These are phyloP conservation scores for Tipula vernalis DNA, from an alignment of 2,888 invertebrate species.

Conservation along the genomic window DNA sequence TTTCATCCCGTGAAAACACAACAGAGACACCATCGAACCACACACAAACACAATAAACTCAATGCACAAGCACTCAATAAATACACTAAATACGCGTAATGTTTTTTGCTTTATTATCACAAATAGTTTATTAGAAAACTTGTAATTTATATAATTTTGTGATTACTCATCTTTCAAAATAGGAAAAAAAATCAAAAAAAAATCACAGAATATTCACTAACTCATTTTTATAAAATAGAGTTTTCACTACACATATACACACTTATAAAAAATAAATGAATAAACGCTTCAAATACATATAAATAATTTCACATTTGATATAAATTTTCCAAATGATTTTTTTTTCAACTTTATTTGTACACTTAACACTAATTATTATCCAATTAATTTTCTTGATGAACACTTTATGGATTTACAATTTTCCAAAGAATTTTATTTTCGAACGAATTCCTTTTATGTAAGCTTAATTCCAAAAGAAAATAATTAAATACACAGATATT, in stretches of 20 bases:
- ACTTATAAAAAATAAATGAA: background rate
- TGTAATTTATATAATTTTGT: no score
- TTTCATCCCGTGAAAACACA: no score
- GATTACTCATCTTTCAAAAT: slow-evolving; percentile 5
- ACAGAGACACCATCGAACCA: no score
- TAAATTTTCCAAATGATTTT: background rate
- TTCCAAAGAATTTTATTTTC: background rate
- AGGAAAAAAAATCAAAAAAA: background rate
- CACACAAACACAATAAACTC: no score
- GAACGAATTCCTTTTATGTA: background rate
- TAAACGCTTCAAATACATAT: background rate
- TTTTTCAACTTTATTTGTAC: background rate
- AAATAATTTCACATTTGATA: background rate
- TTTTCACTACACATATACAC: background rate
- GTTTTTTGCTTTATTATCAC: no score
- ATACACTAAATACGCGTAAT: no score
- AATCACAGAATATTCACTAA: slow-evolving; percentile 6
- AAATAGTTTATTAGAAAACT: no score
- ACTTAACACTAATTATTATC: background rate
- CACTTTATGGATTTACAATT: background rate
- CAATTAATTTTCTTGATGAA: background rate
- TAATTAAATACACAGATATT: slow-evolving; percentile 4
- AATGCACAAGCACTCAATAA: no score
- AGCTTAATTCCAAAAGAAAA: background rate
- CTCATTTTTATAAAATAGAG: background rate